A percentile compares a stretch with the other conserved stretches of the same genome.
Evolutionary conservation across 1,140 invertebrate genomes (phyloP).

Genomic region (Temnothorax curvispinosus): DNA sequence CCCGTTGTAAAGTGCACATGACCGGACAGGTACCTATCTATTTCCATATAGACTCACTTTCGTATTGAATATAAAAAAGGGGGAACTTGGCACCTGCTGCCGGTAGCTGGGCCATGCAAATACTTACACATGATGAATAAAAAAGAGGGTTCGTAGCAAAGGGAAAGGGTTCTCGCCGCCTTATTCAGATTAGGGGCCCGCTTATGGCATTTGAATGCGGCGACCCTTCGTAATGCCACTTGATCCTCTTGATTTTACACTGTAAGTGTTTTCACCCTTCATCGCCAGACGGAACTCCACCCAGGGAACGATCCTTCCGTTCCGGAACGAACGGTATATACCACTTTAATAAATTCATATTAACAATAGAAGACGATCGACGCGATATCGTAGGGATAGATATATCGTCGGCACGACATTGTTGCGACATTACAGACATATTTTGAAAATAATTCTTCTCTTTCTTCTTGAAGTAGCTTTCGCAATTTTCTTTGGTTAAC

Average conservation of each 20-base stretch:
- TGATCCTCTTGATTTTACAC: conserved; percentile 72
- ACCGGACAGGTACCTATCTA: conserved; percentile 68
- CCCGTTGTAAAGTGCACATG: conserved; percentile 17
- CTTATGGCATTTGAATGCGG: conserved; percentile 72
- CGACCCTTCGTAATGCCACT: conserved; percentile 73
- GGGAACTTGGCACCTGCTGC: conserved; percentile 76
- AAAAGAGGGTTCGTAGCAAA: conserved; percentile 75
- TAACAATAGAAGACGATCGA: conserved; percentile 6
- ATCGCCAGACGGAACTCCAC: conserved; percentile 22
- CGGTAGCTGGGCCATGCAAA: conserved; percentile 77
- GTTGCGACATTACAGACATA: conserved; percentile 1
- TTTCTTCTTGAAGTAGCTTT: conserved; percentile 9
- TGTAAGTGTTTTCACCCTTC: conserved; percentile 75
- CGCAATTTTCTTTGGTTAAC: conserved; percentile 19
- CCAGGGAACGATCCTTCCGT: conserved; percentile 28
- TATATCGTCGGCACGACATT: not conserved
- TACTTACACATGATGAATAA: conserved; percentile 81
- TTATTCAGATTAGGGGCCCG: conserved; percentile 84
- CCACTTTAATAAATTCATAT: conserved; percentile 35
- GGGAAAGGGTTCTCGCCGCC: conserved; percentile 71
- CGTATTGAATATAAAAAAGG: conserved; percentile 75
- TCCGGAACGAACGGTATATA: not conserved
- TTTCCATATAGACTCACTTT: conserved; percentile 76
- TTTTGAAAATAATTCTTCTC: conserved; percentile 9
- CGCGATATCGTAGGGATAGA: not conserved